Evolutionary conservation across 1,140 invertebrate species (phyloP), one percentile per base, ranked within the genome.

Genomic region (Proctacanthus coquilletti): DNA sequence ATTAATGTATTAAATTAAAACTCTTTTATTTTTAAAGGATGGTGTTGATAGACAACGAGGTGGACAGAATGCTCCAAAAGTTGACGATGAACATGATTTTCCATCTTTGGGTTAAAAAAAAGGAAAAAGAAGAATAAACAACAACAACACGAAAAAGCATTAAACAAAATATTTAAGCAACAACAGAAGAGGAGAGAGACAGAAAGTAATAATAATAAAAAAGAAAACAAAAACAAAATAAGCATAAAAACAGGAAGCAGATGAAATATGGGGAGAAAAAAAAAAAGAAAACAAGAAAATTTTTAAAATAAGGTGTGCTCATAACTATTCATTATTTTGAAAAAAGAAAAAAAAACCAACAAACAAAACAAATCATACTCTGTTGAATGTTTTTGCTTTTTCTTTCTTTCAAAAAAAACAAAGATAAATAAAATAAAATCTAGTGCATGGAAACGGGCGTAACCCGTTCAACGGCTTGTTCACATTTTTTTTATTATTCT

Each of bases 71-170:
- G 87, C 87, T 53, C 91, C 91, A 15, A 91, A 89, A 62, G 85
- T 95, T 35, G 86, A 93, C 60, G 88, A 95, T 65, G 88, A 88
- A 67, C 79, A 83, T 55, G 88, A 92, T 66, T 94, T 95, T 65
- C 91, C 91, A 44, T 87, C 84, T 50, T 69, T 92, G 56, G 80
- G 81, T 60, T 85, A 80, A 71, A 61, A 50, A 57, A 45, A 38
- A 45, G 11, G 11, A 23, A 17, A 19, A 32, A 20, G 18, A 17
- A 38, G 11, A 30, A 38, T 17, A 21, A 19, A 10, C 18, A 15
- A 25, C 14, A 38, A 15, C 27, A 27, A 37, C 2, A 37, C n/a
- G 10, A 11, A 18, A 38, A 13, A 30, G 17, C 4, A 38, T 14
- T 19, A 4, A 31, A 29, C 8, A 17, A 21, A 9, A 34, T 18